phyloP scores from a whole-genome alignment of 2,797 vertebrate species.

The Odontamblyopus lacepedii region DNA sequence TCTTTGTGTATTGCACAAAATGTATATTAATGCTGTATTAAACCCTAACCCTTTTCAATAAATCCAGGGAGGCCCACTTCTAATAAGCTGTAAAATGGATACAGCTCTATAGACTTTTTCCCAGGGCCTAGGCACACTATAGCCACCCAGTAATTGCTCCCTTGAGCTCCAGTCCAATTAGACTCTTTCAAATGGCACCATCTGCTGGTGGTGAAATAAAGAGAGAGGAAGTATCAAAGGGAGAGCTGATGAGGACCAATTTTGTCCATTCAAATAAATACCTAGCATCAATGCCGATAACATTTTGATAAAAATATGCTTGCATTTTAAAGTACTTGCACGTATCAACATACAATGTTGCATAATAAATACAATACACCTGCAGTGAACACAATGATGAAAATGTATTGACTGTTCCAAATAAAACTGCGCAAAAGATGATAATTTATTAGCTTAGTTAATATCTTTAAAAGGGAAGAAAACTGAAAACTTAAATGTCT shows the following conservation, averaged over 20 bases:
- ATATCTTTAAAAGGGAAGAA: background rate
- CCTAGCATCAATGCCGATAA: background rate
- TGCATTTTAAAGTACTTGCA: background rate
- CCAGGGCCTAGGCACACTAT: background rate
- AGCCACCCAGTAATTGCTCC: conserved; percentile 23
- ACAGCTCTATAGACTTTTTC: conserved; percentile 16
- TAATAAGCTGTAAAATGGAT: conserved; percentile 13
- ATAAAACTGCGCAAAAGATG: background rate
- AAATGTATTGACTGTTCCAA: background rate
- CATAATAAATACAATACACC: background rate
- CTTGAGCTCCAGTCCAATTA: background rate
- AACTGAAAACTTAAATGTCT: background rate
- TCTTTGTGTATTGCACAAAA: background rate
- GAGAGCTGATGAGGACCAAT: background rate
- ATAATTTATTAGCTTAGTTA: background rate
- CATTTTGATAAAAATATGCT: background rate
- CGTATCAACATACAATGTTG: background rate
- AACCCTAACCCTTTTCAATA: background rate
- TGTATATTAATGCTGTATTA: conserved; percentile 3
- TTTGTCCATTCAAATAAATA: background rate
- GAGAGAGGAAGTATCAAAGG: background rate
- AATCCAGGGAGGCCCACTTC: conserved; percentile 12
- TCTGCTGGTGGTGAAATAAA: conserved; percentile 37
- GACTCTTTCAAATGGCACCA: conserved; percentile 36
- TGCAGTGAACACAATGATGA: background rate